phyloP scores from a whole-genome alignment of 2,888 invertebrate genomes.

The Heliconius cydno region DNA sequence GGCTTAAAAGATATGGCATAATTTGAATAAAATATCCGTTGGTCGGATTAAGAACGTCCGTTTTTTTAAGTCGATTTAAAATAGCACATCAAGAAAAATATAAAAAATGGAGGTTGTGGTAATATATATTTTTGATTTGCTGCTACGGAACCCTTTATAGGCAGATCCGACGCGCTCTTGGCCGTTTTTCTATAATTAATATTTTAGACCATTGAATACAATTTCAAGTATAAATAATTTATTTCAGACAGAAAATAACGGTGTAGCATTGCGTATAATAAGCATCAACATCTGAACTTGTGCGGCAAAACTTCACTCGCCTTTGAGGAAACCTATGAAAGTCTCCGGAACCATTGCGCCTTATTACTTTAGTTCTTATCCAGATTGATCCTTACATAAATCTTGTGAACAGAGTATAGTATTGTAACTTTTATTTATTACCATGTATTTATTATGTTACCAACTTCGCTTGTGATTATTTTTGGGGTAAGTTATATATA shows the following conservation, averaged over 20 bases:
- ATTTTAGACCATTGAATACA: not conserved
- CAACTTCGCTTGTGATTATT: not conserved
- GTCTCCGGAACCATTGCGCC: conserved; percentile 8
- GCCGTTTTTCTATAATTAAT: too few relatives aligned
- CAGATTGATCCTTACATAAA: conserved; percentile 19
- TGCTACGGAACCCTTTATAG: too few relatives aligned
- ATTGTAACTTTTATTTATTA: conserved; percentile 10
- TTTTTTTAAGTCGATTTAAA: too few relatives aligned
- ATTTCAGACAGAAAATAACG: not conserved
- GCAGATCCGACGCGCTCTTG: too few relatives aligned
- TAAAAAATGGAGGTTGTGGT: too few relatives aligned
- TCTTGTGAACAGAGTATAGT: conserved; percentile 3
- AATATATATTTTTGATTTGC: too few relatives aligned
- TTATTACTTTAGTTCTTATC: conserved; percentile 27
- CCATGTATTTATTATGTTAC: conserved; percentile 7
- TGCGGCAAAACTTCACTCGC: conserved; percentile 18
- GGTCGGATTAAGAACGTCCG: too few relatives aligned
- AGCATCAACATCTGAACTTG: conserved; percentile 8
- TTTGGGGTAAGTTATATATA: too few relatives aligned
- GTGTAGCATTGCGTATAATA: not conserved
- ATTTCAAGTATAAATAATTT: not conserved
- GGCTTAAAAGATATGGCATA: too few relatives aligned
- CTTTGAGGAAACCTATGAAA: conserved; percentile 18
- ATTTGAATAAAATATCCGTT: too few relatives aligned
- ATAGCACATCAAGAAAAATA: too few relatives aligned